A percentile compares a stretch with the other conserved stretches of the same genome.
phyloP scores from a whole-genome alignment of 2,113 vertebrate genomes.

The Atherinomorus stipes region DNA sequence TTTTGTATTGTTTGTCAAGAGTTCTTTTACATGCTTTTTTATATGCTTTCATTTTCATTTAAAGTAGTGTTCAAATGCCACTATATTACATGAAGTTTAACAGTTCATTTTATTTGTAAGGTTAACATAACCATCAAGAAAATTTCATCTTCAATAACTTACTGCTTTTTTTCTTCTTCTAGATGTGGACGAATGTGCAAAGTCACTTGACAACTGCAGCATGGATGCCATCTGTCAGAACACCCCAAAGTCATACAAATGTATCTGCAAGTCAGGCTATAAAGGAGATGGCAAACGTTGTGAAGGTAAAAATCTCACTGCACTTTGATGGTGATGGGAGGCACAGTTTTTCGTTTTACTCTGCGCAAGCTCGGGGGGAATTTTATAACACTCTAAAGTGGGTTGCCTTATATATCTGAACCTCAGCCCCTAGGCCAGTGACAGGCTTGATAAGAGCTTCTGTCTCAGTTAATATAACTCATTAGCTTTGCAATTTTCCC shows the following conservation, averaged over 20 bases:
- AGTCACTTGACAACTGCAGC: conserved; percentile 87
- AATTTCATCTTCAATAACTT: conserved; percentile 15
- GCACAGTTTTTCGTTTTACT: conserved; percentile 2
- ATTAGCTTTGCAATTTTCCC: conserved; percentile 63
- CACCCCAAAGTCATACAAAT: conserved; percentile 87
- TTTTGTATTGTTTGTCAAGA: not conserved
- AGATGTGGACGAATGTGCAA: conserved; percentile 89
- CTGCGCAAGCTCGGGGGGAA: not conserved
- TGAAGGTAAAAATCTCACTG: conserved; percentile 87
- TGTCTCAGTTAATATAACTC: conserved; percentile 67
- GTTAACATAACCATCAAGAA: not conserved
- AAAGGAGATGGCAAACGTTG: conserved; percentile 97
- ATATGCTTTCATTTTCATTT: too few species aligned
- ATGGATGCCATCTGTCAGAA: conserved; percentile 91
- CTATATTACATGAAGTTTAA: too few species aligned
- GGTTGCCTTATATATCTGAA: conserved; percentile 29
- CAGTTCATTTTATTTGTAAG: not conserved
- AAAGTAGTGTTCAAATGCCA: too few species aligned
- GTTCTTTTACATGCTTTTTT: too few species aligned
- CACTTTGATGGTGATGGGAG: conserved; percentile 3
- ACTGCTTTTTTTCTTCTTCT: conserved; percentile 14
- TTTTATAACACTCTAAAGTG: conserved; percentile 18
- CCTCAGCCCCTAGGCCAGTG: conserved; percentile 37
- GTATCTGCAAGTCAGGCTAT: conserved; percentile 91
- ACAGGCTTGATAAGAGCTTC: conserved; percentile 53